Conservation (phyloP, 1,140 invertebrate species). For the Drosophila chauvacae region DNA sequence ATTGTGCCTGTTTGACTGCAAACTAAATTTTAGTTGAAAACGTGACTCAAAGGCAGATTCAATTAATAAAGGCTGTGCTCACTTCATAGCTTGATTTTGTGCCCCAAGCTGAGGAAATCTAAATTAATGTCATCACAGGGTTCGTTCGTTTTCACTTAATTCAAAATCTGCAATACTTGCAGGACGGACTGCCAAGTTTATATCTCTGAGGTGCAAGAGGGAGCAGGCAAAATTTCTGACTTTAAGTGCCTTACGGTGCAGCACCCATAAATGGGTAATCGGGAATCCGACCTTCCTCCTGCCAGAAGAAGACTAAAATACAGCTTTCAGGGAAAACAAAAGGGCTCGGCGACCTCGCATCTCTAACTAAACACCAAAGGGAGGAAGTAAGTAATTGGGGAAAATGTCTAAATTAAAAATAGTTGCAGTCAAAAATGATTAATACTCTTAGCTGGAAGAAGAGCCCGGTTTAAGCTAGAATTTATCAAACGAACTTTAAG, state of each 20-base stretch:
- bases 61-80: conserved; percentile 25
- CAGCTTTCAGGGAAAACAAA: neutral
- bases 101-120: conserved; percentile 22
- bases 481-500: neutral
- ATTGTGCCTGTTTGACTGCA: conserved; percentile 5
- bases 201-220: conserved; percentile 19
- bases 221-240: conserved; percentile 13
- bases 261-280: conserved; percentile 26
- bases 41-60: conserved; percentile 44
- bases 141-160: neutral
- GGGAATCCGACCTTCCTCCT: neutral
- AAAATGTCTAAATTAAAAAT: conserved; percentile 4
- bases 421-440: conserved; percentile 4
- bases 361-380: conserved; percentile 1
- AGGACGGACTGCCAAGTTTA: neutral
- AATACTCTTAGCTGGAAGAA: neutral
- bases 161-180: conserved; percentile 1
- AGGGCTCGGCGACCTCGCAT: neutral
- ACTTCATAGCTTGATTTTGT: conserved; percentile 32
- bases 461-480: neutral
- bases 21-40: conserved; percentile 31
- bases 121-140: conserved; percentile 21
- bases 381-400: conserved; percentile 1
- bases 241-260: conserved; percentile 22
- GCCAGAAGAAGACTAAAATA: conserved; percentile 4